Base-by-base conservation (phyloP, 1,140 invertebrate species). In the Leguminivora glycinivorella region DNA sequence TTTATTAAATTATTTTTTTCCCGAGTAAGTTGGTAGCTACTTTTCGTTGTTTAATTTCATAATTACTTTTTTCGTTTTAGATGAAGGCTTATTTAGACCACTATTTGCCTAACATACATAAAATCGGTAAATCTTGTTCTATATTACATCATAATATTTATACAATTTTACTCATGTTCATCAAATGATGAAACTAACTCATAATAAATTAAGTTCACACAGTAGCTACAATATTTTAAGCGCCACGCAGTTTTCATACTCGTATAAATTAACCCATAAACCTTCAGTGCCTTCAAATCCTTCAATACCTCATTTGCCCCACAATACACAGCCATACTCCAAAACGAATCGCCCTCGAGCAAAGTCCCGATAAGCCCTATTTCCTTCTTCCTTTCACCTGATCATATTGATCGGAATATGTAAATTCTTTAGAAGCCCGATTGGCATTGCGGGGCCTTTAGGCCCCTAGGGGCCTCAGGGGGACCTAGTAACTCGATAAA, bases 381-480 rank as follows among this genome's bases (percentile, higher is more conserved):
- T 63, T 63, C 58, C 56, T 56, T 56, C 14, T 38, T 63, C n/a
- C 25, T 5, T 25, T n/a, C 25, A 63, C 58, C 58, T 63, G 58
- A 63, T 63, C 26, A 63, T 63, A 63, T 63, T 63, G 58, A 63
- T 63, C 58, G 58, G 26, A 29, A 17, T 63, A 63, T 63, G 58
- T 63, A 63, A 63, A 63, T 63, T 63, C 26, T 63, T 34, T 17
- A 63, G n/a, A 60, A 56, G 56, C 58, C n/a, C 58, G 58, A 63
- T 63, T 63, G 58, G 58, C 58, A 63, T 26, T 56, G 56, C 56
- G 56, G 56, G 56, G 52, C 56, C 22, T 29, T 31, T 17, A 17
- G 58, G 58, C 14, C 58, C 26, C 26, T 29, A 14, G 58, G 58
- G 58, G 26, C 58, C 17, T 17, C 1, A 26, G n/a, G 17, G 52